These are phyloP conservation scores for Minunthozetes semirufus DNA, from an alignment of 2,888 invertebrate genomes.

Conservation along the genomic window DNA sequence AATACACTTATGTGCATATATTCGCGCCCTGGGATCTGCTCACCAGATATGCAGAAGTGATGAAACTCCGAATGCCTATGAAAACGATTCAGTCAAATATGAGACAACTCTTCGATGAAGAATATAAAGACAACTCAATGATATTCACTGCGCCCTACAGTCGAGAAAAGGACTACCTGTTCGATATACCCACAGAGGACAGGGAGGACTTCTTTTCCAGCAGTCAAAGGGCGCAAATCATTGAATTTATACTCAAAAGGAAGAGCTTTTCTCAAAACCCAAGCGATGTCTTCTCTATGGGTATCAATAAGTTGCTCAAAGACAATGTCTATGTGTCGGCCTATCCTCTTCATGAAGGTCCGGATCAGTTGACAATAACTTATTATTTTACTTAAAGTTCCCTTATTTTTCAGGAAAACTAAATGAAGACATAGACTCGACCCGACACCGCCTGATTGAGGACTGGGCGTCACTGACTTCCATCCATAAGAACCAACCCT, in stretches of 20 bases:
- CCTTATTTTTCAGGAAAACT: constrained; percentile 16
- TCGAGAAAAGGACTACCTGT: constrained; percentile 86
- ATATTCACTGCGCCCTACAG: constrained; percentile 81
- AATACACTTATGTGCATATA: constrained; percentile 69
- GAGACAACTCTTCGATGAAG: constrained; percentile 29
- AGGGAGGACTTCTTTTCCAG: constrained; percentile 77
- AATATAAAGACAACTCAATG: constrained; percentile 51
- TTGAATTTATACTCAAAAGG: constrained; percentile 83
- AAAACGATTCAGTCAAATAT: constrained; percentile 49
- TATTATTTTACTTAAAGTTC: background rate
- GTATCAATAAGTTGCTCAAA: constrained; percentile 66
- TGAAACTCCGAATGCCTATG: constrained; percentile 89
- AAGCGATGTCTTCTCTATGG: constrained; percentile 63
- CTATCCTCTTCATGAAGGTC: constrained; percentile 73
- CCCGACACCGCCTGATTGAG: constrained; percentile 37
- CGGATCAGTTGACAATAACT: background rate
- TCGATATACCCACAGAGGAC: constrained; percentile 61
- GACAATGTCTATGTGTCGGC: constrained; percentile 69
- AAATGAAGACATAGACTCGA: constrained; percentile 30
- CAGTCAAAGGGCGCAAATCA: constrained; percentile 74
- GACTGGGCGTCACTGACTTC: constrained; percentile 42
- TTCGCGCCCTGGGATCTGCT: constrained; percentile 77
- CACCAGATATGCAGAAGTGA: constrained; percentile 77
- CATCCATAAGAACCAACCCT: constrained; percentile 61
- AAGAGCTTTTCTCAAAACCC: constrained; percentile 62